These are phyloP conservation scores for Sprattus sprattus DNA, from an alignment of 2,113 vertebrate genomes.

Conservation along the genomic window DNA sequence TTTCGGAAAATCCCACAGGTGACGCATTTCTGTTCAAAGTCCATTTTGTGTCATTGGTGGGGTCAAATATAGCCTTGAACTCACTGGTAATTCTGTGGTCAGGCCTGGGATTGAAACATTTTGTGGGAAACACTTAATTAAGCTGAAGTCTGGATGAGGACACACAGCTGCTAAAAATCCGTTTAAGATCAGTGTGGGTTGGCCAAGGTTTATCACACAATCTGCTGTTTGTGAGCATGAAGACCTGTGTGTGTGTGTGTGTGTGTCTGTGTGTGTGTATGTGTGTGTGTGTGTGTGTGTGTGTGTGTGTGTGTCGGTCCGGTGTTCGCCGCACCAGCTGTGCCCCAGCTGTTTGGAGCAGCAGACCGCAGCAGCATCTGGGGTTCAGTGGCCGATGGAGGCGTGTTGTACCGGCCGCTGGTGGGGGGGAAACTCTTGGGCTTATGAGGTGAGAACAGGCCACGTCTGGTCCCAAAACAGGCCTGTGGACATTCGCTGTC, in stretches of 20 bases:
- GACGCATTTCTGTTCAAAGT: not conserved
- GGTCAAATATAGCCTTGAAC: not conserved
- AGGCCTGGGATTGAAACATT: conserved; percentile 21
- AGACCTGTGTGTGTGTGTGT: not conserved
- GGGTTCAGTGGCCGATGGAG: conserved; percentile 1
- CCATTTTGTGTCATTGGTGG: conserved; percentile 5
- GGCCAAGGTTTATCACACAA: conserved; percentile 16
- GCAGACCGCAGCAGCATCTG: conserved; percentile 46
- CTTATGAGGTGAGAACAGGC: conserved; percentile 52
- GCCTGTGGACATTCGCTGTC: not conserved
- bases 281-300: conserved; percentile 5
- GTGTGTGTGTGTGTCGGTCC: conserved; percentile 1
- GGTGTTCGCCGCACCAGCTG: conserved; percentile 42
- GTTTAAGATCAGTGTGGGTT: conserved; percentile 6
- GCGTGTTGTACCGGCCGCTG: conserved; percentile 31
- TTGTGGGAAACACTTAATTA: conserved; percentile 33
- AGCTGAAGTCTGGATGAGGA: conserved; percentile 14
- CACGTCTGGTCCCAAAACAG: conserved; percentile 38
- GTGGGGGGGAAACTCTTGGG: conserved; percentile 33
- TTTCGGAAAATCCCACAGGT: not conserved
- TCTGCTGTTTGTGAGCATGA: not conserved
- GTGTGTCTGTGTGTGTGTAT: not conserved
- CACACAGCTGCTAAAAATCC: conserved; percentile 13
- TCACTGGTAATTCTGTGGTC: conserved; percentile 18
- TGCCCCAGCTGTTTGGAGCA: conserved; percentile 41